Conservation (phyloP, 1,140 invertebrate genomes). For the Whitmania pigra region DNA sequence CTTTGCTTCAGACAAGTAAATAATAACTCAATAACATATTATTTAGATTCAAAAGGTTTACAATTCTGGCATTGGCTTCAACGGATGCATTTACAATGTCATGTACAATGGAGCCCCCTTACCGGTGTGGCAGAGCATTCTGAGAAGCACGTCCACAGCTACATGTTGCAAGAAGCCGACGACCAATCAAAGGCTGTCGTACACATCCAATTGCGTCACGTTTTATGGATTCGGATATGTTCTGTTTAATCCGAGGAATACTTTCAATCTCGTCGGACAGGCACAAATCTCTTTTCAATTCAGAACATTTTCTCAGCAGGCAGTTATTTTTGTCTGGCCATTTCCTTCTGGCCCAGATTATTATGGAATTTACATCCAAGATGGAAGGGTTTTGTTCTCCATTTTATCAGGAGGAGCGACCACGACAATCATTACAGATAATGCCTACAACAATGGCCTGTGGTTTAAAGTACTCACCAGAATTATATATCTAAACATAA, state of each 20-base stretch:
- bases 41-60: slow-evolving; percentile 14
- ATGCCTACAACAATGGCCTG: slow-evolving; percentile 20
- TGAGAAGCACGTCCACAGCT: slow-evolving; percentile 16
- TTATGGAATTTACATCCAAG: slow-evolving; percentile 18
- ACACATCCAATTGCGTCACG: slow-evolving; percentile 15
- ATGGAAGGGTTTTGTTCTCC: slow-evolving; percentile 16
- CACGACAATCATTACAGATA: neutral
- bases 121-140: slow-evolving; percentile 18
- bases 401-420: slow-evolving; percentile 1
- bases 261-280: neutral
- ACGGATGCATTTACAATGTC: slow-evolving; percentile 24
- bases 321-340: slow-evolving; percentile 19
- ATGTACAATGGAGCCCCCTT: slow-evolving; percentile 18
- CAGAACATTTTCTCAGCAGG: slow-evolving; percentile 21
- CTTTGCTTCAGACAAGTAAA: neutral
- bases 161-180: slow-evolving; percentile 20
- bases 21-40: neutral
- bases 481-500: neutral
- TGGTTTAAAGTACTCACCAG: slow-evolving; percentile 20
- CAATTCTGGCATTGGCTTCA: slow-evolving; percentile 16
- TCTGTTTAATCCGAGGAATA: neutral
- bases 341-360: slow-evolving; percentile 4
- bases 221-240: slow-evolving; percentile 22
- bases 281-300: slow-evolving; percentile 22
- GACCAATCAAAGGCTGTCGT: neutral